Base-by-base conservation (phyloP, 2,888 invertebrate genomes). In the Pandemis corylana region DNA sequence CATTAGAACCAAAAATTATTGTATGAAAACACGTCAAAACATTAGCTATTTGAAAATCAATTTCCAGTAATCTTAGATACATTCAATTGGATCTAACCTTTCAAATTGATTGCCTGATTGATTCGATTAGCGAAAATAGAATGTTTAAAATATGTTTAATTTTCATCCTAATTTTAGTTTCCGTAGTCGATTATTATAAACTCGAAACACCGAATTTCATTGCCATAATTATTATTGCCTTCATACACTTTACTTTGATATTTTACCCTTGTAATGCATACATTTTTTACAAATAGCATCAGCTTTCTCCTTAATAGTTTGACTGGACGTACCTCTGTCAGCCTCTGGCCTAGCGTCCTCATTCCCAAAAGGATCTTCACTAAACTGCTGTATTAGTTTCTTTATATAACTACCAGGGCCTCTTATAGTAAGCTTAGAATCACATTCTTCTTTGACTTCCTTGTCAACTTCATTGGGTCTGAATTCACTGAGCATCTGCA, bases 271-370 rank as follows among this genome's bases (percentile, higher is more conserved):
- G 71, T 94, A 94, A 84, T 94, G 94, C 71, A 95, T 85, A 77
- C 95, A 95, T 83, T 94, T 95, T 82, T 94, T 95, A 80, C 95
- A 95, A 78, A 95, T 92, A 0, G 94, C 94, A 72, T 94, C 94
- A 12, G 95, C 94, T 78, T 84, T 92, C 61, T 93, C 90, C 73
- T 90, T 93, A 10, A 94, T 91, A 5, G 89, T 84, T 75, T 88
- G 89, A 3, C 90, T 87, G 12, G 90, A 84, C 71, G 90, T 84
- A 1, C 86, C 88, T 73, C 89, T 89, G 42, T 93, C 93, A 13
- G 90, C 82, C 78, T 94, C 93, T 0, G 91, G 89, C 51, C 90
- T 94, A 0, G 88, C 76, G 59, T 92, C 93, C 15, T 93, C 93
- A 5, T 77, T 80, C 13, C 93, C 94, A 76, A 93, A 91, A 0